Base-by-base conservation (phyloP, 2,888 invertebrate species). In the Drosophila pseudotakahashii region DNA sequence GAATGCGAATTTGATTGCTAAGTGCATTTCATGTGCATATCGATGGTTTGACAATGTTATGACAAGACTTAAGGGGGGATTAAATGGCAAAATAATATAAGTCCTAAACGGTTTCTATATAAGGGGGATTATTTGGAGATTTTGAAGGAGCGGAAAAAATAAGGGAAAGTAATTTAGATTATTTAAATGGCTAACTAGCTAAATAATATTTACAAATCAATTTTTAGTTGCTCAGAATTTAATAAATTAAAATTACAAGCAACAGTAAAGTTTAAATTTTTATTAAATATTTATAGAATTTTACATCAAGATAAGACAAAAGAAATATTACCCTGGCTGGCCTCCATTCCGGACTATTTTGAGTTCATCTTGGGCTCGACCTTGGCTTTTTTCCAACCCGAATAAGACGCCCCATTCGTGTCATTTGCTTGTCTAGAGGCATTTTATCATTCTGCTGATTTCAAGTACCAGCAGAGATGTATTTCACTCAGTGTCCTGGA, bases 391-490 rank as follows among this genome's bases (percentile, higher is more conserved):
- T n/a, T 62, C 52, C 55, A 54, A 30, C 26, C 19, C 42, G 36
- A 44, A 26, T 13, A 16, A 45, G 37, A 68, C 64, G 58, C 52
- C 39, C 16, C 19, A n/a, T 67, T 53, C 32, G 36, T 55, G 51
- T 63, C 48, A 59, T 48, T 64, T 23, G 13, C 53, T 58, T 76
- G 62, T 62, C 70, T 66, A 63, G 37, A 37, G 63, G 78, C 78
- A 78, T 77, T 80, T 86, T 83, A 80, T 85, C 78, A 78, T 80
- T 80, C 70, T 51, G 54, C 69, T 73, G 53, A 57, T 77, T 80
- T 78, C 60, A 71, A 83, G 78, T 70, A 61, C 62, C 68, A 67
- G 64, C 74, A 69, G 80, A 69, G 52, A 70, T 42, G 45, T 57
- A 48, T 61, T 36, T 36, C 59, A 58, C 52, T 62, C 48, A 58